Conservation (phyloP, 2,113 vertebrate species). For the Perca flavescens region DNA sequence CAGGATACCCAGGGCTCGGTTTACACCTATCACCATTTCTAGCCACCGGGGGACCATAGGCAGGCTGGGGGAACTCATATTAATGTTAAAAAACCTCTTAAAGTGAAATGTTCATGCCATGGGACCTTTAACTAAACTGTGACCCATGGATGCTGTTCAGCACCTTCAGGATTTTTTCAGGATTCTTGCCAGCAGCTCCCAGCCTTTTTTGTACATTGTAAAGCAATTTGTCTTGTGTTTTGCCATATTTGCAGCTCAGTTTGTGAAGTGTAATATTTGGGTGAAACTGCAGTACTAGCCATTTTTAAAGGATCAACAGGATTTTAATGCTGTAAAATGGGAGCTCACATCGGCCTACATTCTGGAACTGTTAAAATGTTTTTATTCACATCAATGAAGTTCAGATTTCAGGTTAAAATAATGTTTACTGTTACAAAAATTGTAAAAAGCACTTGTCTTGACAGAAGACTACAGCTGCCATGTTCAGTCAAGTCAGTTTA, state of each 20-base stretch:
- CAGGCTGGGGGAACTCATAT: too few species aligned
- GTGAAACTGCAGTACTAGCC: neutral
- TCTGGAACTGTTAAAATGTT: neutral
- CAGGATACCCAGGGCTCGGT: too few species aligned
- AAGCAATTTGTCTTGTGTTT: neutral
- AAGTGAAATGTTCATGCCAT: too few species aligned
- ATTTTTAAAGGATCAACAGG: conserved; percentile 12
- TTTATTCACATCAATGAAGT: conserved; percentile 36
- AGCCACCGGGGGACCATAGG: too few species aligned
- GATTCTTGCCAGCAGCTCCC: neutral
- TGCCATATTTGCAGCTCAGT: conserved; percentile 3
- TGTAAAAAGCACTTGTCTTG: neutral
- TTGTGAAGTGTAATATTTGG: neutral
- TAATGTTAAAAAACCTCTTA: too few species aligned
- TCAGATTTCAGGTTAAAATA: too few species aligned
- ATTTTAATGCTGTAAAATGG: conserved; percentile 13
- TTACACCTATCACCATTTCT: too few species aligned
- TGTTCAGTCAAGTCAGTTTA: too few species aligned
- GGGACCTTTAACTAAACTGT: conserved; percentile 13
- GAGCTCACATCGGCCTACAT: neutral
- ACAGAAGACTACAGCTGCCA: neutral
- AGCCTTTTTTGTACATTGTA: neutral
- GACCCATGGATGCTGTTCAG: neutral
- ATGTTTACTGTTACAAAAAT: too few species aligned
- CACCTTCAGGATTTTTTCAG: conserved; percentile 8